Base-by-base conservation (phyloP, 2,113 vertebrate genomes). In the Oxyura jamaicensis region DNA sequence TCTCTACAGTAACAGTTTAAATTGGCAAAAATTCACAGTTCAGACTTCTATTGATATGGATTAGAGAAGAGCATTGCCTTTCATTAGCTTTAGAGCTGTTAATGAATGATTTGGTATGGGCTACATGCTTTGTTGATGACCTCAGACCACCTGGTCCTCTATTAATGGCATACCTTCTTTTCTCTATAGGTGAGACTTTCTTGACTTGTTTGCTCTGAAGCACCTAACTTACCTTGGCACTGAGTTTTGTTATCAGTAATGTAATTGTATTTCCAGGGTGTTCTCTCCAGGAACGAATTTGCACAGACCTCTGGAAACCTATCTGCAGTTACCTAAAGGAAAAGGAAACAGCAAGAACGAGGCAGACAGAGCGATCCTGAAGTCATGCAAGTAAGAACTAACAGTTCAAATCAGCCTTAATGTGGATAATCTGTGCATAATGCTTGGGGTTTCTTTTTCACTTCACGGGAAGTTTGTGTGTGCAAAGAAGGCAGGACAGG, bases 31-130 rank as follows among this genome's bases (percentile, higher is more conserved):
- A 92, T 90, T 80, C 86, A 15, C 53, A 67, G 71, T 21, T 89
- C 75, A 95, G 75, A 58, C 69, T 94, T 59, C 44, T 66, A 94
- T 76, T 62, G 62, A 55, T 86, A 79, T 88, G 88, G 95, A 55
- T 36, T 48, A 48, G 46, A 56, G 77, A 58, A 69, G 2, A 63
- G 28, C 62, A 19, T 69, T 84, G 59, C 48, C 93, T 95, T 93
- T 93, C 62, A 91, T 91, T 71, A 95, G 39, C 46, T 84, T 60
- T 75, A 80, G 65, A 84, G 50, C 26, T 5, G 5, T 60, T 94
- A 95, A 93, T 39, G 82, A 66, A 56, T 52, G 29, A 46, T 92
- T 69, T 2, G 22, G 18, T 22, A 10, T 10, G 55, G 56, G 39
- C 65, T 69, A 4, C 36, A 17, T 80, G 42, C 36, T 69, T 39